phyloP scores from a whole-genome alignment of 2,888 invertebrate genomes.

The Tenthredo distinguenda region DNA sequence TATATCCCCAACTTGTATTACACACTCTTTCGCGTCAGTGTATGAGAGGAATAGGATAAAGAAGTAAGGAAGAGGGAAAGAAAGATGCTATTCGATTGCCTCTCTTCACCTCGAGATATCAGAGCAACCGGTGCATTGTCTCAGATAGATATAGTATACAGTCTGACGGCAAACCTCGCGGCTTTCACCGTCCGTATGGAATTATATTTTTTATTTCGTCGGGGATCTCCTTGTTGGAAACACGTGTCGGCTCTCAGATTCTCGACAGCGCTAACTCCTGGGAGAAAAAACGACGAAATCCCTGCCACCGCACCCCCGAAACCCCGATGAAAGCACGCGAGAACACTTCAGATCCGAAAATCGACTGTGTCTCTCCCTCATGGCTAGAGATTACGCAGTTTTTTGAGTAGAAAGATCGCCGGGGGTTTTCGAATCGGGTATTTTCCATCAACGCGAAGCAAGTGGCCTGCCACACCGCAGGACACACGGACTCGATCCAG shows the following conservation, averaged over 20 bases:
- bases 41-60: background rate
- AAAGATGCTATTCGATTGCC: background rate
- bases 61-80: background rate
- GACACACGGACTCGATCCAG: background rate
- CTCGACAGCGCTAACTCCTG: slow-evolving; percentile 3
- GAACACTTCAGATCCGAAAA: slow-evolving; percentile 18
- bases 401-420: background rate
- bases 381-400: background rate
- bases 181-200: slow-evolving; percentile 3
- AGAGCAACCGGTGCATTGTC: slow-evolving; percentile 21
- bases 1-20: background rate
- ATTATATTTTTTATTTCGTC: background rate
- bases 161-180: background rate
- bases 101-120: background rate
- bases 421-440: background rate
- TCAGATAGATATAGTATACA: background rate
- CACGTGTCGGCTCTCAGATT: slow-evolving; percentile 51
- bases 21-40: background rate
- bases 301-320: background rate
- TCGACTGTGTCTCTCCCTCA: background rate
- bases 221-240: slow-evolving; percentile 32
- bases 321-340: background rate
- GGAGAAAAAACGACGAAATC: background rate
- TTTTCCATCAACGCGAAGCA: slow-evolving; percentile 6
- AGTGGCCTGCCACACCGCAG: background rate